These are phyloP conservation scores for Notolepis coatsorum DNA, from an alignment of 2,797 vertebrate genomes.

Conservation along the genomic window DNA sequence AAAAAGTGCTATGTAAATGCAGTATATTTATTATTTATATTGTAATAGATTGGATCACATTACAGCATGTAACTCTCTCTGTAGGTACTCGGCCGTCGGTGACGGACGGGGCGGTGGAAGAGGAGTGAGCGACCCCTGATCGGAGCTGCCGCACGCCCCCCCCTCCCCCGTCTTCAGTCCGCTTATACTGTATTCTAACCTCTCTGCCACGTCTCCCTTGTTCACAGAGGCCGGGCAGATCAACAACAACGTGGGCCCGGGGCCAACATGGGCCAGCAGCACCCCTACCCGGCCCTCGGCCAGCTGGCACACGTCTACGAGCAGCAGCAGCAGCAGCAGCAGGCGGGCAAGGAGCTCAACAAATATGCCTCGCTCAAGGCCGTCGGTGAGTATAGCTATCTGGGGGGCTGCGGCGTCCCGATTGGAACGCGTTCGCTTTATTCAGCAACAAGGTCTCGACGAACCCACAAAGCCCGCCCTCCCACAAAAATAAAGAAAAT, in stretches of 20 bases:
- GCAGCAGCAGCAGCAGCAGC: conserved; percentile 83
- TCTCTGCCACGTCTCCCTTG: conserved; percentile 28
- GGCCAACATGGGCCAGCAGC: conserved; percentile 89
- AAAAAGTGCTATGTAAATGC: no score
- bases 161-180: neutral
- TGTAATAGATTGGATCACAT: no score
- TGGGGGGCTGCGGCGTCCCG: neutral
- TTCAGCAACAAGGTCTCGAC: no score
- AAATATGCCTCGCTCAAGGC: conserved; percentile 97
- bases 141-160: no score
- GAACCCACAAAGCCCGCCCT: no score
- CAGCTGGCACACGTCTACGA: conserved; percentile 96
- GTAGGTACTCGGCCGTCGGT: no score
- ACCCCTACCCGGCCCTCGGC: conserved; percentile 91
- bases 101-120: neutral
- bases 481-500: no score
- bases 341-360: conserved; percentile 92
- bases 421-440: no score
- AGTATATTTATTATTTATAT: no score
- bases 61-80: no score
- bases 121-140: neutral
- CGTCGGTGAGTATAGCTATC: conserved; percentile 88
- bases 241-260: conserved; percentile 89
- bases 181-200: no score
- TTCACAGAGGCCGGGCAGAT: conserved; percentile 90